Evolutionary conservation across 1,140 invertebrate genomes (phyloP), one percentile per base, ranked within the genome.

Genomic region (Trichonephila clavipes): DNA sequence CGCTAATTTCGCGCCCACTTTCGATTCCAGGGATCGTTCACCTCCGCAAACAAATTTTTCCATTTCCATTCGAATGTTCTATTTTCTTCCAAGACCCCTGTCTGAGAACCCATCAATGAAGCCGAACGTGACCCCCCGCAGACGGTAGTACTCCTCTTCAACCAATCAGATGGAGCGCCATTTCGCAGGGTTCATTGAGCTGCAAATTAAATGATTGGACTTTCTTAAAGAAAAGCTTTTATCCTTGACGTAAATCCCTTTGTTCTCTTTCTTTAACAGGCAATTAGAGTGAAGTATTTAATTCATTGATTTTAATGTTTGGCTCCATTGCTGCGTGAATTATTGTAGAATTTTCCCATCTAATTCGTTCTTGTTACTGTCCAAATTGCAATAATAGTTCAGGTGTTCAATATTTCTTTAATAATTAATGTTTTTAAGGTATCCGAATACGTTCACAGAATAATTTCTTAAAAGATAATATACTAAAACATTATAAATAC

Each of bases 21-120:
- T 51, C 51, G 51, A 51, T 24, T 69, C 66, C 12, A 14, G 16
- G 72, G 72, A 77, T 28, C 72, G 72, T 77, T 77, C 72, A 77
- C 72, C 72, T 77, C 16, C 28, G 34, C 28, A 18, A 77, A 77
- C 72, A 77, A 77, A 77, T 77, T 14, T 5, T 77, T 77, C 14
- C 28, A 40, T 77, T 77, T 77, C 72, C 72, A 77, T 77, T 77
- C 72, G 28, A 40, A 77, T 77, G 72, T 40, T 77, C 72, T 19
- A 77, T 77, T 77, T 77, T 77, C 34, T 77, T 6, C 12, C 2
- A 28, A 40, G 72, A 77, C 72, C 72, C 72, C 69, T 28, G 6
- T 18, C n/a, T 6, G 16, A 28, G 12, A 18, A 34, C 24, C 14
- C 72, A 18, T 40, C 28, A 77, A 77, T 34, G 72, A 77, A 16